phyloP scores from a whole-genome alignment of 2,113 vertebrate species.

The Oxygymnocypris stewartii region DNA sequence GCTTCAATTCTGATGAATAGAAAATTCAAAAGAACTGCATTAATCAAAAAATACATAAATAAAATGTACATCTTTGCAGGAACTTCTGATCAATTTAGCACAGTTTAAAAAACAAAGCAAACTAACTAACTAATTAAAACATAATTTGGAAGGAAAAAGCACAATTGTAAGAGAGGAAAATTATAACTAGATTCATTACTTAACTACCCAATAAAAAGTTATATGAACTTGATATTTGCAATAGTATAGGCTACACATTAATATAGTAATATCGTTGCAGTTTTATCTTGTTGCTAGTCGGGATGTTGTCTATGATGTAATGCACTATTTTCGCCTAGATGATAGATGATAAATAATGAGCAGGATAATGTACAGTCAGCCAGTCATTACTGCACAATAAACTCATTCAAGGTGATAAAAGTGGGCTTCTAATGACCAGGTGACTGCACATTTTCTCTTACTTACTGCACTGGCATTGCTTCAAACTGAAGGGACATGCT shows the following conservation, averaged over 20 bases:
- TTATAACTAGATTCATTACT: background rate
- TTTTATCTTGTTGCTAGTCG: background rate
- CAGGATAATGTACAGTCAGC: background rate
- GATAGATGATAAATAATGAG: background rate
- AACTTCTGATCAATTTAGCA: background rate
- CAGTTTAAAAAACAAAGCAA: no score
- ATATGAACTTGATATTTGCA: background rate
- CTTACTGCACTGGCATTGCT: background rate
- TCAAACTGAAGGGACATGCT: conserved; percentile 41
- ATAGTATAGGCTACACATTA: background rate
- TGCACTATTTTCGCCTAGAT: background rate
- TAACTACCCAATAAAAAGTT: background rate
- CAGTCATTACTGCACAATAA: background rate
- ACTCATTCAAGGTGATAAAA: background rate
- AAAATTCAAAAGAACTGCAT: background rate
- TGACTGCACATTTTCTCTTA: conserved; percentile 6
- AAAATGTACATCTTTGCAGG: background rate
- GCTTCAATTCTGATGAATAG: background rate
- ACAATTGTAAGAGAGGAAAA: background rate
- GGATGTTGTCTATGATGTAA: background rate
- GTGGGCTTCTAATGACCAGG: background rate
- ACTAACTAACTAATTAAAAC: no score
- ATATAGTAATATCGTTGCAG: background rate
- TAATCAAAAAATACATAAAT: no score
- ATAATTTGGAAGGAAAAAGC: background rate